Conservation (phyloP, 2,797 vertebrate species). For the Aphelocoma californica region DNA sequence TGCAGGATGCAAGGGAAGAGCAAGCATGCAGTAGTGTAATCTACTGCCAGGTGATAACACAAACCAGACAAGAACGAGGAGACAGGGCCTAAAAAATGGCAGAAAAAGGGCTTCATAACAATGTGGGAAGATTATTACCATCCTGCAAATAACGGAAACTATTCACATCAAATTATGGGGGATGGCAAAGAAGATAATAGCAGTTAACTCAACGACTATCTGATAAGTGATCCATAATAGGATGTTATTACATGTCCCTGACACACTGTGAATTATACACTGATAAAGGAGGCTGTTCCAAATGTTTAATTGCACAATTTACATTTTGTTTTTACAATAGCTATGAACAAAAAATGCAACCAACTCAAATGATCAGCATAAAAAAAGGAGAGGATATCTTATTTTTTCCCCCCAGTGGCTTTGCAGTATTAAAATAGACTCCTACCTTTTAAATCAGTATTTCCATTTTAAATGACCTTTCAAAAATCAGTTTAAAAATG, state of each 20-base stretch:
- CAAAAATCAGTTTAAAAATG: neutral
- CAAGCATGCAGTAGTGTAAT: neutral
- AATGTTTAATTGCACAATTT: conserved; percentile 43
- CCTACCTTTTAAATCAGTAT: neutral
- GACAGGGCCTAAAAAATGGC: neutral
- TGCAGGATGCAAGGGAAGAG: neutral
- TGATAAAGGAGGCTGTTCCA: conserved; percentile 45
- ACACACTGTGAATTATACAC: conserved; percentile 37
- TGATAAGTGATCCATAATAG: conserved; percentile 53
- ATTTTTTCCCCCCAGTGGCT: neutral
- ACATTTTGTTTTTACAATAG: conserved; percentile 43
- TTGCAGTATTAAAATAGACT: neutral
- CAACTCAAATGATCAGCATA: neutral
- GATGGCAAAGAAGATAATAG: conserved; percentile 44
- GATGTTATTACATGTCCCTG: conserved; percentile 51
- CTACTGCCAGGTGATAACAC: neutral
- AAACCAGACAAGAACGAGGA: neutral
- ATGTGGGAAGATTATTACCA: conserved; percentile 5
- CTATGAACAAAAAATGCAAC: neutral
- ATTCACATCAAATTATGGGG: conserved; percentile 30
- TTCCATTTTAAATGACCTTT: neutral
- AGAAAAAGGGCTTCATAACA: neutral
- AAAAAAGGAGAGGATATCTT: neutral
- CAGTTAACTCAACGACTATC: conserved; percentile 56
- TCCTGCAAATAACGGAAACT: neutral